phyloP scores from a whole-genome alignment of 1,140 invertebrate species.

The Aphelinus atriplicis region DNA sequence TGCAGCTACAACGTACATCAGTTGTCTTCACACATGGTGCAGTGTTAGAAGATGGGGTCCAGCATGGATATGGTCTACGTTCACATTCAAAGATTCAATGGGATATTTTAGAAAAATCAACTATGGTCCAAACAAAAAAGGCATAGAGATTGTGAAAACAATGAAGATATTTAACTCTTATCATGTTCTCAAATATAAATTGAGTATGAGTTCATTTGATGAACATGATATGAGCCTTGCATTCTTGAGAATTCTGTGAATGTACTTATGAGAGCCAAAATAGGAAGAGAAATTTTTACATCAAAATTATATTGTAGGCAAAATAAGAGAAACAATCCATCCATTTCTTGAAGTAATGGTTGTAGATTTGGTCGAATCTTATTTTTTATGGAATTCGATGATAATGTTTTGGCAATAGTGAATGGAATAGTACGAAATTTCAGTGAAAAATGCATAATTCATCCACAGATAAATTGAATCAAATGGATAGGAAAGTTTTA shows the following conservation, averaged over 20 bases:
- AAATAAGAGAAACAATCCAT: slow-evolving; percentile 29
- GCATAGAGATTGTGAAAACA: slow-evolving; percentile 26
- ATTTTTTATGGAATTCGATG: slow-evolving; percentile 1
- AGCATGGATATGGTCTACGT: slow-evolving; percentile 28
- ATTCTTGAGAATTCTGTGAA: background rate
- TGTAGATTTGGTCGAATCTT: background rate
- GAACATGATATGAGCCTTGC: background rate
- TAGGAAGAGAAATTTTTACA: slow-evolving; percentile 18
- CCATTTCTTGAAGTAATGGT: slow-evolving; percentile 16
- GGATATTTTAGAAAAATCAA: slow-evolving; percentile 22
- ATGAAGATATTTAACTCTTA: slow-evolving; percentile 24
- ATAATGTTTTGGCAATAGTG: background rate
- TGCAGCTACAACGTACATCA: slow-evolving; percentile 35
- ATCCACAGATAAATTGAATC: background rate
- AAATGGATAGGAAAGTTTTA: background rate
- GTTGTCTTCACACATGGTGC: slow-evolving; percentile 19
- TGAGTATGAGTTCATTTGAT: background rate
- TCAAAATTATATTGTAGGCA: slow-evolving; percentile 24
- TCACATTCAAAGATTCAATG: slow-evolving; percentile 34
- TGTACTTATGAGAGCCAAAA: slow-evolving; percentile 7
- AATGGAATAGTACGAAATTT: background rate
- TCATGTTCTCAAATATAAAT: slow-evolving; percentile 18
- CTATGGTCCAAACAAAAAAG: slow-evolving; percentile 33
- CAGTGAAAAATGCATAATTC: background rate
- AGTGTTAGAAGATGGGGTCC: slow-evolving; percentile 33